Percentiles rank a stretch among this genome's conserved stretches.
These are phyloP conservation scores for Acanthoscelides obtectus DNA, from an alignment of 2,888 invertebrate genomes.

Conservation along the genomic window DNA sequence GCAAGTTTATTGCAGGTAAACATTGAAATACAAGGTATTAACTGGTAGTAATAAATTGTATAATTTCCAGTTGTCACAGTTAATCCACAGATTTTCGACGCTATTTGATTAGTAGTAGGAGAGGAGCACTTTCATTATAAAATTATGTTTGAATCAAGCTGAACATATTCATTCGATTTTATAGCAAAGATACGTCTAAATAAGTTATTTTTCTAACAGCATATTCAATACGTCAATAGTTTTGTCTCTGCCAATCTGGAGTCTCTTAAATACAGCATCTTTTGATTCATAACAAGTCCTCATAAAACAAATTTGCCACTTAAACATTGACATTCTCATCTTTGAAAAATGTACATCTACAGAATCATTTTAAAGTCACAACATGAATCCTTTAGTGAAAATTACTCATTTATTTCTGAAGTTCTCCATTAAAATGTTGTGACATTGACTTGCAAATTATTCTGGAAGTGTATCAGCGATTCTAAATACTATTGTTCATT, in stretches of 20 bases:
- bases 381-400: not conserved
- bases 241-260: not conserved
- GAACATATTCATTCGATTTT: too few species aligned
- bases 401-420: not conserved
- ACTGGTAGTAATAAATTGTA: not conserved
- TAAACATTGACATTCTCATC: slow-evolving; percentile 15
- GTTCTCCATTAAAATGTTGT: too few species aligned
- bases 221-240: not conserved
- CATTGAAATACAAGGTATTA: not conserved
- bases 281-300: slow-evolving; percentile 4
- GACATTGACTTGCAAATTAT: not conserved
- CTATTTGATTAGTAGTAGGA: not conserved
- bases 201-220: not conserved
- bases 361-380: not conserved
- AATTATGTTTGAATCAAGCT: not conserved
- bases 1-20: not conserved
- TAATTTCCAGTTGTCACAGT: not conserved
- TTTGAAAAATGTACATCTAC: not conserved
- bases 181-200: not conserved
- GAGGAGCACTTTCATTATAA: not conserved
- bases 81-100: not conserved
- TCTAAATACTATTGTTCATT: not conserved
- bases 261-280: slow-evolving; percentile 9
- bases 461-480: not conserved
- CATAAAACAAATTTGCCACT: slow-evolving; percentile 5